phyloP scores from a whole-genome alignment of 2,797 vertebrate species.

The Pseudopleuronectes americanus region DNA sequence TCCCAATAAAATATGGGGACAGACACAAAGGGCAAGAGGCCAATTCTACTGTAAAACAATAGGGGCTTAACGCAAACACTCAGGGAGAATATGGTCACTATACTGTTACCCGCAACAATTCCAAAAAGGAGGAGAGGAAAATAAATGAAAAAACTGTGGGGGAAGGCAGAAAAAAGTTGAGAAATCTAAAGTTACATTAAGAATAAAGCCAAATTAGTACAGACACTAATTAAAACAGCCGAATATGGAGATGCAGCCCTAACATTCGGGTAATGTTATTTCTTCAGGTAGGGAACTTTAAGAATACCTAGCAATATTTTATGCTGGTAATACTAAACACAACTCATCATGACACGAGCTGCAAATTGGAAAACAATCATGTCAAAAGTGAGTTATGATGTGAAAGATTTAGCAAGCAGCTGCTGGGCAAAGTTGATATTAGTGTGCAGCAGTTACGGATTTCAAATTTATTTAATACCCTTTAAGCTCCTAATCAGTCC shows the following conservation, averaged over 20 bases:
- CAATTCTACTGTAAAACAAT: conserved; percentile 46
- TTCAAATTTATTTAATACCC: background rate
- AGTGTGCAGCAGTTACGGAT: background rate
- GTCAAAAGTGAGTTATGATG: background rate
- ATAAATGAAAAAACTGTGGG: conserved; percentile 20
- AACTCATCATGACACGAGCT: background rate
- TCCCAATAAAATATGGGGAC: conserved; percentile 59
- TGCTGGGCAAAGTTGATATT: background rate
- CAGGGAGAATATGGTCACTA: conserved; percentile 49
- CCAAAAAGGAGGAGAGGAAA: conserved; percentile 9
- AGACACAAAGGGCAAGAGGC: conserved; percentile 33
- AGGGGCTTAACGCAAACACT: conserved; percentile 21
- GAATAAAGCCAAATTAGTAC: background rate
- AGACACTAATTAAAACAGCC: background rate
- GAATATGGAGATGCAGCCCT: background rate
- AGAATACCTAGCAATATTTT: background rate
- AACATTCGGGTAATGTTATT: background rate
- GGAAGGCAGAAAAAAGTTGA: background rate
- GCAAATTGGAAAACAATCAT: background rate
- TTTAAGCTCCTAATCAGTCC: background rate
- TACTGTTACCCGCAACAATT: conserved; percentile 44
- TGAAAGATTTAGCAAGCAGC: background rate
- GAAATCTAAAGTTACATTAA: background rate
- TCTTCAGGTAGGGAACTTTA: background rate
- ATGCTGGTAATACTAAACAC: background rate